phyloP scores from a whole-genome alignment of 2,888 invertebrate genomes.

The Onthophagus sagittarius region DNA sequence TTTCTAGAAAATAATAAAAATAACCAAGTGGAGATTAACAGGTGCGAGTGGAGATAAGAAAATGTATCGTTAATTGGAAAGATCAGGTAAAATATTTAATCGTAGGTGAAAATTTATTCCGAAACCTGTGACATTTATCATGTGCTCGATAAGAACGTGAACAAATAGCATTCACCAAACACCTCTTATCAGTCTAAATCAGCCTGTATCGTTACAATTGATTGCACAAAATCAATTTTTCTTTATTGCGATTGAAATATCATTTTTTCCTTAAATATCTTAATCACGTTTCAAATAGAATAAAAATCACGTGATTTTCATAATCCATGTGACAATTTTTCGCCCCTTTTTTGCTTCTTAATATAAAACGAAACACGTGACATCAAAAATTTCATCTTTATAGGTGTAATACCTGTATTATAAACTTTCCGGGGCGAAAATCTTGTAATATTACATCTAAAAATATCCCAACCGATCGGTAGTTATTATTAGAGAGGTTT shows the following conservation, averaged over 20 bases:
- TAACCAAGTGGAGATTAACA: too few species aligned
- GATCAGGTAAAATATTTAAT: not conserved
- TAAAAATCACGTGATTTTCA: too few species aligned
- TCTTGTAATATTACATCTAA: not conserved
- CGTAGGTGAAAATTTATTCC: not conserved
- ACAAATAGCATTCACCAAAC: not conserved
- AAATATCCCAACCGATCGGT: not conserved
- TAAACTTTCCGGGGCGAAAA: not conserved
- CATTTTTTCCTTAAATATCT: too few species aligned
- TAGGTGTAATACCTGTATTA: not conserved
- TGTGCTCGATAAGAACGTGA: not conserved
- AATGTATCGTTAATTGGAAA: too few species aligned
- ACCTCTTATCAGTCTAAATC: not conserved
- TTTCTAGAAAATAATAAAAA: not conserved
- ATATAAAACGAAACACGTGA: not conserved
- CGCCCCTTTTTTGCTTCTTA: not conserved
- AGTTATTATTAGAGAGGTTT: not conserved
- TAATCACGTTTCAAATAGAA: too few species aligned
- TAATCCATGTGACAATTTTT: too few species aligned
- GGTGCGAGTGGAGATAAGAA: not conserved
- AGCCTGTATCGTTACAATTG: not conserved
- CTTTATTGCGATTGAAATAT: too few species aligned
- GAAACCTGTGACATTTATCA: not conserved
- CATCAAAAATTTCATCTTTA: not conserved
- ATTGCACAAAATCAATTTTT: not conserved